phyloP scores from a whole-genome alignment of 2,888 invertebrate genomes.

The Lochmaea capreae region DNA sequence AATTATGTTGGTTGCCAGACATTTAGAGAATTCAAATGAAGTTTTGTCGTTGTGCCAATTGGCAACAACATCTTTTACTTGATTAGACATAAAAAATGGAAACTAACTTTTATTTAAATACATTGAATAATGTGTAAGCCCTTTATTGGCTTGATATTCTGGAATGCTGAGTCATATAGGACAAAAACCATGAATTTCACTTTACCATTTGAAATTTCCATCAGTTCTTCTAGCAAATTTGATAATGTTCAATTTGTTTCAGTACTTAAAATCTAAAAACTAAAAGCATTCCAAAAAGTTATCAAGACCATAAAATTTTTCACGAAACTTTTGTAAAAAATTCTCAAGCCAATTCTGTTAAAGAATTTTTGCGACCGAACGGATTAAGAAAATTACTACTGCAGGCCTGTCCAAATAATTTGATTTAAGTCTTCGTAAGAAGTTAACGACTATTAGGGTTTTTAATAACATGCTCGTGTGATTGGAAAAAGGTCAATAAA shows the following conservation, averaged over 20 bases:
- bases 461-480: neutral
- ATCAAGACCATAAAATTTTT: too few relatives aligned
- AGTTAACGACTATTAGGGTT: constrained; percentile 8
- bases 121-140: too few relatives aligned
- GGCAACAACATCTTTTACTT: neutral
- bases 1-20: neutral
- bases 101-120: too few relatives aligned
- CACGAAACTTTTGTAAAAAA: too few relatives aligned
- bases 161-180: too few relatives aligned
- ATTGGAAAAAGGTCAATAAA: constrained; percentile 5
- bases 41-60: neutral
- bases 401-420: constrained; percentile 5
- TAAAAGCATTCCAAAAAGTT: too few relatives aligned
- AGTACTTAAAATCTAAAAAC: too few relatives aligned
- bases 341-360: neutral
- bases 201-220: too few relatives aligned
- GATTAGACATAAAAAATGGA: neutral
- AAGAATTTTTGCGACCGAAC: neutral
- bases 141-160: too few relatives aligned
- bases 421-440: constrained; percentile 2
- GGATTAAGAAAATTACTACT: constrained; percentile 4
- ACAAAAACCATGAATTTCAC: too few relatives aligned
- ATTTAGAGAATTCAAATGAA: neutral
- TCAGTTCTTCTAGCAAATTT: too few relatives aligned
- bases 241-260: too few relatives aligned